Evolutionary conservation across 2,888 invertebrate genomes (phyloP), one percentile per base, ranked within the genome.

Genomic region (Meiosimyza decipiens): DNA sequence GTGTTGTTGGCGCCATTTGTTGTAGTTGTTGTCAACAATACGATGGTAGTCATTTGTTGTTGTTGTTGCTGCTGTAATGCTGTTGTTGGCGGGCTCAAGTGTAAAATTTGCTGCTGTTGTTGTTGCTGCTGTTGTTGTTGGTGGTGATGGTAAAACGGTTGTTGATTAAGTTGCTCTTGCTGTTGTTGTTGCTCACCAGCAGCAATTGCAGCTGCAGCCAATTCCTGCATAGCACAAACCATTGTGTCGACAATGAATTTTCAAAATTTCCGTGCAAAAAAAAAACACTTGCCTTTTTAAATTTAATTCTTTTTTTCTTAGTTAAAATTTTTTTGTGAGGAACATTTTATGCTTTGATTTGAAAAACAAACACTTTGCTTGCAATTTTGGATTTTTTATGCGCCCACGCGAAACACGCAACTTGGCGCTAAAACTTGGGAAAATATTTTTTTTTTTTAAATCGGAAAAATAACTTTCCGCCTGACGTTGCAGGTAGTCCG

Each of bases 221-320:
- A 74, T 73, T 85, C 85, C 80, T 87, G 87, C 83, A 87, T 87
- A 81, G 86, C 87, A 84, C 87, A 87, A 83, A 87, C 87, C 87
- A 87, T 87, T 80, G 79, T 79, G 33, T 69, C 54, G 2, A 66
- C 62, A n/a, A 69, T 66, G 64, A 28, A 4, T 4, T 28, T 28
- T 28, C 3, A 28, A n/a, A 28, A 28, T 49, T 74, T 54, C 40
- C 40, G 40, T 52, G 22, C 63, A 33, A 33, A 66, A 50, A 22
- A 18, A 51, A 28, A 6, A 40, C 50, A 71, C 40, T 40, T 40
- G 40, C 9, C 9, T 40, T 40, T 40, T 40, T 40, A 40, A 40
- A 6, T 62, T 28, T 15, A 64, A 52, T 71, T 62, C 73, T 75
- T 75, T 75, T 76, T 75, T 77, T 76, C 54, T 73, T 76, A 78